phyloP scores from a whole-genome alignment of 2,113 vertebrate genomes.

The Paradoxurus hermaphroditus region DNA sequence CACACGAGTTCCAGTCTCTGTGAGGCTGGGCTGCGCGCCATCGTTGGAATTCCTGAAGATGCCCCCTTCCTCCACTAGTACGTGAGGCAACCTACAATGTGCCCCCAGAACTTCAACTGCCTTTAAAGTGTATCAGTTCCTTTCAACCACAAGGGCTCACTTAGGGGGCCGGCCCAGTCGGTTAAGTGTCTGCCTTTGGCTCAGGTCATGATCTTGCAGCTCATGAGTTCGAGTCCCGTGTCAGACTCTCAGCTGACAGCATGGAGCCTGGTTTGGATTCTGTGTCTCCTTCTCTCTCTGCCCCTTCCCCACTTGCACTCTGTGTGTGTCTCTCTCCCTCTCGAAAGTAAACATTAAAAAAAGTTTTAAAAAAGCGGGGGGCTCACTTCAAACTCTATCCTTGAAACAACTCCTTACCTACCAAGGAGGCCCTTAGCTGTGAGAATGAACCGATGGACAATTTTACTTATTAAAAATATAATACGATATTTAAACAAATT shows the following conservation, averaged over 20 bases:
- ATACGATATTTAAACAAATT: neutral
- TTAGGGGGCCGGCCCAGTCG: neutral
- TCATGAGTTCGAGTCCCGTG: too few species aligned
- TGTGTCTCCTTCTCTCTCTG: too few species aligned
- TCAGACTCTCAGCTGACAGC: too few species aligned
- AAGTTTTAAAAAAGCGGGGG: too few species aligned
- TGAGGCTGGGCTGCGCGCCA: neutral
- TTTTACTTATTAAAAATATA: constrained; percentile 8
- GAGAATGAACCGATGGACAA: neutral
- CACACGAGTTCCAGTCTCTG: neutral
- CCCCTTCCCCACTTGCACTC: too few species aligned
- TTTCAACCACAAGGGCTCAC: neutral
- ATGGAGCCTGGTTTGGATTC: too few species aligned
- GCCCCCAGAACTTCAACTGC: neutral
- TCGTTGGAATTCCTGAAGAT: neutral
- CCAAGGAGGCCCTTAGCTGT: neutral
- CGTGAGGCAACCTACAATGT: neutral
- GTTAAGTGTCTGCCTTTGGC: too few species aligned
- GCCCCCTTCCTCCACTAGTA: too few species aligned
- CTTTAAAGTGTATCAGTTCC: neutral
- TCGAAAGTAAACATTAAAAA: too few species aligned
- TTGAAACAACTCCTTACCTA: neutral
- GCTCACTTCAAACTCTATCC: neutral
- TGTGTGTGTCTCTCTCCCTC: too few species aligned
- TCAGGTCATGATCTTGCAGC: too few species aligned